Evolutionary conservation across 2,113 vertebrate genomes (phyloP).

Genomic region (Bubalus kerabau): DNA sequence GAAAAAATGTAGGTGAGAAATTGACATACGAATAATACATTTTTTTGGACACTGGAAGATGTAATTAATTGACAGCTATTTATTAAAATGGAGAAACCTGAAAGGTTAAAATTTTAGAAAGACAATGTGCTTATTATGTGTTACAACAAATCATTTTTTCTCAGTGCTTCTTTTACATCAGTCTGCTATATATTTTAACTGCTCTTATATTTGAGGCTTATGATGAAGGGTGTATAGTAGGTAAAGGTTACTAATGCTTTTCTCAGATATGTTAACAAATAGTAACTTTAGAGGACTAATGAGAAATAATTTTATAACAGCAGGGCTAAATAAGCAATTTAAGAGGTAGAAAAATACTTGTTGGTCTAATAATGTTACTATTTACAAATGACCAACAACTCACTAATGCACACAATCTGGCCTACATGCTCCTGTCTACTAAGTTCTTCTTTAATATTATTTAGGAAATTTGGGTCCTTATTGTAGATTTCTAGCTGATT

Average conservation of each 20-base stretch:
- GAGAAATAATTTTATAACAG: not conserved
- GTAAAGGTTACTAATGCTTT: not conserved
- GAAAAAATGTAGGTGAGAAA: not conserved
- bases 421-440: not conserved
- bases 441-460: not conserved
- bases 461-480: not conserved
- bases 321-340: not conserved
- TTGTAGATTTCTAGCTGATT: not conserved
- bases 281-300: not conserved
- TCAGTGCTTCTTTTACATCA: not conserved
- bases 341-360: not conserved
- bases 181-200: not conserved
- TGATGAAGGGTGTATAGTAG: not conserved
- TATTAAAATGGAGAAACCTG: not conserved
- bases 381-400: not conserved
- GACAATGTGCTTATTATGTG: not conserved
- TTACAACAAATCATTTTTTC: not conserved
- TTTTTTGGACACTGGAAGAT: not conserved
- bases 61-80: not conserved
- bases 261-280: not conserved
- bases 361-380: not conserved
- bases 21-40: not conserved
- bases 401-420: not conserved
- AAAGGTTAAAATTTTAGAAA: not conserved
- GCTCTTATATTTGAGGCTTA: not conserved